A percentile compares a stretch with the other conserved stretches of the same genome.
These are phyloP conservation scores for Upupa epops DNA, from an alignment of 2,113 vertebrate genomes.

Conservation along the genomic window DNA sequence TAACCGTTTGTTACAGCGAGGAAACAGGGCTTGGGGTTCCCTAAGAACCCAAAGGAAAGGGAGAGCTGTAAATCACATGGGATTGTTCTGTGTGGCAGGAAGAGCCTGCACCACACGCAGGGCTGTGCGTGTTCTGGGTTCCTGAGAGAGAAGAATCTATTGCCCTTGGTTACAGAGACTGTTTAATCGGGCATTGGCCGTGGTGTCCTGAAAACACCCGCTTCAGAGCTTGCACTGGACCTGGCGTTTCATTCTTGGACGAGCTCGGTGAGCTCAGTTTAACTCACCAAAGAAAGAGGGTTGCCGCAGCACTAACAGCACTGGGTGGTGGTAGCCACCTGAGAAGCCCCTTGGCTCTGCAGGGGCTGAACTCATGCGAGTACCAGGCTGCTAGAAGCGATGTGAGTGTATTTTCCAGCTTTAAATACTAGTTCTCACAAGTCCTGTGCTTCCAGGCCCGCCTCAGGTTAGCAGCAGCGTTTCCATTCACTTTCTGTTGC, in stretches of 20 bases:
- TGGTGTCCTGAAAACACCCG: not conserved
- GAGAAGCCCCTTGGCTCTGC: not conserved
- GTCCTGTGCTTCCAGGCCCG: fast-evolving
- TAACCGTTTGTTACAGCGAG: not conserved
- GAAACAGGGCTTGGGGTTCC: conserved; percentile 1
- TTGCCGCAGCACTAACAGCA: fast-evolving
- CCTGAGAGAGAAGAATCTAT: not conserved
- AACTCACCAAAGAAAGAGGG: not conserved
- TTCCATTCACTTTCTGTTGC: not conserved
- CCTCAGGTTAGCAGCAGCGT: not conserved
- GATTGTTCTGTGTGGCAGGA: not conserved
- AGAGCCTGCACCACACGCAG: not conserved
- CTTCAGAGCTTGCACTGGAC: not conserved
- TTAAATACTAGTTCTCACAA: not conserved
- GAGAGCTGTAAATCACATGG: not conserved
- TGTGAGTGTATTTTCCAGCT: not conserved
- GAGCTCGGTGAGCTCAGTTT: not conserved
- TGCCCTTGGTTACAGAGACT: not conserved
- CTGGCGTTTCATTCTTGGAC: not conserved
- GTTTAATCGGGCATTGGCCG: not conserved
- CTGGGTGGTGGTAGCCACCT: fast-evolving
- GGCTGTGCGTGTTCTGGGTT: not conserved
- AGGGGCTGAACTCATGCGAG: fast-evolving
- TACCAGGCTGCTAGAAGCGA: fast-evolving
- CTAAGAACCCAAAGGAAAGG: not conserved